These are phyloP conservation scores for Cyprinodon diabolis DNA, from an alignment of 2,797 vertebrate species.

Conservation along the genomic window DNA sequence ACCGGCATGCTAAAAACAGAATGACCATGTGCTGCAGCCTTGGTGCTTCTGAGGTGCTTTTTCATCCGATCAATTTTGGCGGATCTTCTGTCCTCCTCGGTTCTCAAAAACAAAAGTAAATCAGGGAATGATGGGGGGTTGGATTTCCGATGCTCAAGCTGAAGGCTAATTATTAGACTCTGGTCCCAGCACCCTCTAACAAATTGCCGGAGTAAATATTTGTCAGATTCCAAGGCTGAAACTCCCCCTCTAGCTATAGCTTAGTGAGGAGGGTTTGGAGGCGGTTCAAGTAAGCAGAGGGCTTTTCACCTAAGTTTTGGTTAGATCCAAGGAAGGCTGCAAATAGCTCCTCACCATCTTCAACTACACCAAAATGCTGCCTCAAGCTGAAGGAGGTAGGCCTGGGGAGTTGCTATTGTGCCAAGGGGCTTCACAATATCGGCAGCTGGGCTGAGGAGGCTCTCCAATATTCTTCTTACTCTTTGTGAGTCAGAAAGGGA, in stretches of 20 bases:
- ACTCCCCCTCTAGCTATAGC: slow-evolving; percentile 38
- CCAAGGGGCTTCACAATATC: slow-evolving; percentile 1
- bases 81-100: slow-evolving; percentile 22
- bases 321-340: slow-evolving; percentile 26
- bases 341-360: slow-evolving; percentile 32
- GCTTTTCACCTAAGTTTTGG: slow-evolving; percentile 32
- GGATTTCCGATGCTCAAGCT: slow-evolving; percentile 16
- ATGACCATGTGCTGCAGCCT: neutral
- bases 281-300: slow-evolving; percentile 18
- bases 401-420: neutral
- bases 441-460: neutral
- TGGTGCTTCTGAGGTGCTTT: neutral
- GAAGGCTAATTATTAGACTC: slow-evolving; percentile 19
- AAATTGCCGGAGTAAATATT: slow-evolving; percentile 18
- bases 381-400: neutral
- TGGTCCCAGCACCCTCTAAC: slow-evolving; percentile 34
- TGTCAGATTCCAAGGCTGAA: neutral
- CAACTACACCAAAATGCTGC: slow-evolving; percentile 22
- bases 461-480: neutral
- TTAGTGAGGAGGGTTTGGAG: slow-evolving; percentile 25
- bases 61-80: slow-evolving; percentile 38
- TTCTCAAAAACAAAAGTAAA: slow-evolving; percentile 19
- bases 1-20: neutral
- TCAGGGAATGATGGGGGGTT: slow-evolving; percentile 17
- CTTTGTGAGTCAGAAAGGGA: neutral